phyloP scores from a whole-genome alignment of 1,140 invertebrate genomes.

The Tetranychus cinnabarinus region DNA sequence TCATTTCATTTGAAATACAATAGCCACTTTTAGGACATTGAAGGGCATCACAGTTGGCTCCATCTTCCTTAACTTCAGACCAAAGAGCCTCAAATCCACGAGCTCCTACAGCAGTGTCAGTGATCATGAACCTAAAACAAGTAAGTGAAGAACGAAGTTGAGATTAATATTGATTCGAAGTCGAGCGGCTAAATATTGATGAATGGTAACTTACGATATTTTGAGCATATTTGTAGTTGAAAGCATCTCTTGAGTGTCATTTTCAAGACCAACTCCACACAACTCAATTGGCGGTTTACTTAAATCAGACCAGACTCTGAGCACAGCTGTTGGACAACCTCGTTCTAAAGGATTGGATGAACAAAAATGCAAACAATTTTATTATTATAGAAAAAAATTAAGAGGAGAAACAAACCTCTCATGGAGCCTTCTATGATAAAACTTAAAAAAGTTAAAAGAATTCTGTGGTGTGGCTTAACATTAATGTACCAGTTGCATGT shows the following conservation, averaged over 20 bases:
- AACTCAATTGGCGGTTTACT: constrained; percentile 50
- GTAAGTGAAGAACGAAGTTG: constrained; percentile 24
- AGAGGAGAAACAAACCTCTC: constrained; percentile 22
- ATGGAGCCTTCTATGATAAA: constrained; percentile 66
- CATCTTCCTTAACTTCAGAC: constrained; percentile 37
- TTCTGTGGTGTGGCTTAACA: constrained; percentile 47
- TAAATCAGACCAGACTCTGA: constrained; percentile 57
- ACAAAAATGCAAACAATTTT: neutral
- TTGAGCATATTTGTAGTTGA: constrained; percentile 57
- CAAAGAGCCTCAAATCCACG: constrained; percentile 63
- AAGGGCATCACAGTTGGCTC: constrained; percentile 30
- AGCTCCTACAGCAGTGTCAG: constrained; percentile 50
- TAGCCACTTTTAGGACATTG: constrained; percentile 38
- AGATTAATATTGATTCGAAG: neutral
- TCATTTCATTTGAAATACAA: constrained; percentile 49
- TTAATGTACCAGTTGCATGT: constrained; percentile 72
- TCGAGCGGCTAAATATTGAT: neutral
- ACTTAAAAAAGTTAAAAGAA: constrained; percentile 60
- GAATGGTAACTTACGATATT: constrained; percentile 34
- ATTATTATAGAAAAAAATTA: neutral
- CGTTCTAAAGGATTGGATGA: constrained; percentile 31
- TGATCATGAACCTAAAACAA: constrained; percentile 34
- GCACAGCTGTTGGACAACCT: constrained; percentile 65
- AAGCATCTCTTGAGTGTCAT: constrained; percentile 45
- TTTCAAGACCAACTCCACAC: constrained; percentile 47